Base-by-base conservation (phyloP, 2,888 invertebrate species). In the Lasioglossum leucozonium region DNA sequence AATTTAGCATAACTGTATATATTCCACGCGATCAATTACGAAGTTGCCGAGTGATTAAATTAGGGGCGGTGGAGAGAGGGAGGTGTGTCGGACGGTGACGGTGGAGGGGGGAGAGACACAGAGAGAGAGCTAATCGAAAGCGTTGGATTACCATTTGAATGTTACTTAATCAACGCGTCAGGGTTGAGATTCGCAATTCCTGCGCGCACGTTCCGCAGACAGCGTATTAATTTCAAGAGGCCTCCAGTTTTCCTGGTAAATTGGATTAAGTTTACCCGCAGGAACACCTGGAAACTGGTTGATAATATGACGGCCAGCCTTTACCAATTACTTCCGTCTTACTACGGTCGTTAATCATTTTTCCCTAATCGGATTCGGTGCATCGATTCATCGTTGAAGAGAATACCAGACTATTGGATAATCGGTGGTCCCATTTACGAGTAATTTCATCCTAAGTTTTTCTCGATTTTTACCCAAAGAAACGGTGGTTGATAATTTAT, bases 81-180 rank as follows among this genome's bases (percentile, higher is more conserved):
- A 16, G 30, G 62, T 26, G 26, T 62, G 62, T 30, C 62, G 62
- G 30, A 26, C 6, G 62, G 34, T 8, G 34, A 6, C 4, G 34
- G 18, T 13, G 26, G 58, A 4, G 55, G n/a, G 18, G 30, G 34
- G 18, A n/a, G n/a, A n/a, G n/a, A n/a, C n/a, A n/a, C n/a, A n/a
- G n/a, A n/a, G 34, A 65, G 18, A 34, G 65, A 34, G 74, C 69
- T 81, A 82, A 82, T 82, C 81, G 81, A 82, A 81, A 69, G 71
- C 47, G 71, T 71, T 75, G 74, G 81, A 82, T 82, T 81, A 71
- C 82, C 82, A 81, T 82, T 75, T 75, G 81, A 82, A 82, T 81
- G 74, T 81, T 71, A 81, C 81, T 82, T 82, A 81, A 82, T 82
- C 82, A 82, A 75, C 81, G 82, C 74, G 58, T 81, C 82, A 42